These are phyloP conservation scores for Cyrtodaria siliqua DNA, from an alignment of 2,888 invertebrate genomes.

Conservation along the genomic window DNA sequence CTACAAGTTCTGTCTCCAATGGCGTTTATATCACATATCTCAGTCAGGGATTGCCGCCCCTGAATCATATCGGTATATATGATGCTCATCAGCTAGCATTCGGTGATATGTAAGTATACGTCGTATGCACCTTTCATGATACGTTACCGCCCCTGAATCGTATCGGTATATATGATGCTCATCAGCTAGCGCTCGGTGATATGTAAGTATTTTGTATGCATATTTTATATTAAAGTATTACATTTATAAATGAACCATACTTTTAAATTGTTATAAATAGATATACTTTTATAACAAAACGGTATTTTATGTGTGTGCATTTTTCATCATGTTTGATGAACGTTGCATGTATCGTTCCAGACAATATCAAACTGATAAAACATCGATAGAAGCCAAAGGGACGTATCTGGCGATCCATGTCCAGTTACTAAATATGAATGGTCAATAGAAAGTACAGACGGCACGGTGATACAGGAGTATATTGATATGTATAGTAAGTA, in stretches of 20 bases:
- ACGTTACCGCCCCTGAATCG: no score
- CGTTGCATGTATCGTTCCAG: slow-evolving; percentile 38
- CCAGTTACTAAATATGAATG: slow-evolving; percentile 65
- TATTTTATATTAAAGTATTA: no score
- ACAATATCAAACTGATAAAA: slow-evolving; percentile 69
- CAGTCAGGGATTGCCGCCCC: slow-evolving; percentile 70
- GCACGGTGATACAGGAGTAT: slow-evolving; percentile 61
- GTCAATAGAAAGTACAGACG: slow-evolving; percentile 70
- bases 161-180: slow-evolving; percentile 56
- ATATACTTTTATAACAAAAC: no score
- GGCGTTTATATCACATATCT: slow-evolving; percentile 77
- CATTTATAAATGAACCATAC: no score
- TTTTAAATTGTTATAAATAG: no score
- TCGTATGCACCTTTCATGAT: no score
- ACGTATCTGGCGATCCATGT: slow-evolving; percentile 77
- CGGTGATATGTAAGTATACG: slow-evolving; percentile 71
- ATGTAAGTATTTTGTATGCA: slow-evolving; percentile 57
- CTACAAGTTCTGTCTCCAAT: slow-evolving; percentile 71
- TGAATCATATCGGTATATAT: slow-evolving; percentile 59
- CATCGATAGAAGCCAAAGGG: slow-evolving; percentile 69
- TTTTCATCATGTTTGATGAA: no score
- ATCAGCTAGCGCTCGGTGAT: slow-evolving; percentile 61
- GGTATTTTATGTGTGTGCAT: no score
- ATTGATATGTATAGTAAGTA: slow-evolving; percentile 46
- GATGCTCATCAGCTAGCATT: slow-evolving; percentile 63